Evolutionary conservation across 2,113 vertebrate genomes (phyloP), one percentile per base, ranked within the genome.

Genomic region (Procapra przewalskii): DNA sequence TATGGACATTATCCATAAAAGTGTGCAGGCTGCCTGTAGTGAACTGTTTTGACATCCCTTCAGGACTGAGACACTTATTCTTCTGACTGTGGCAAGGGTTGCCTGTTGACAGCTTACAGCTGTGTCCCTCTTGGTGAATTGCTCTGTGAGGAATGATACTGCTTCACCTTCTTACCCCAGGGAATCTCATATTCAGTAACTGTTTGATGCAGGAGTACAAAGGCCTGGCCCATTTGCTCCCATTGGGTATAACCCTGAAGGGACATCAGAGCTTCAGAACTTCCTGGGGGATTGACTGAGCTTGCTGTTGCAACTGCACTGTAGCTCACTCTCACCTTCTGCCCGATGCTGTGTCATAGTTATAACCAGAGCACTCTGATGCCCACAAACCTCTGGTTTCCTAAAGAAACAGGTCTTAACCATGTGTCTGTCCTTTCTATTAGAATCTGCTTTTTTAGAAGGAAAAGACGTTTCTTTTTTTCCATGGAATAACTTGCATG

Each of bases 201-300:
- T 94, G 43, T 92, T 96, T 96, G 92, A 95, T 90, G 67, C 16
- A 90, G 36, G 17, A 81, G 48, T 91, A 62, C 84, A 96, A 95
- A 96, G 90, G 19, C 57, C 88, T 59, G 21, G 29, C 23, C 59
- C 60, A 27, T 71, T 95, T 94, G 71, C 33, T 87, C 50, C 79
- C 55, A 8, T 8, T 43, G 92, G 88, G 25, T 14, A 45, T 77
- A 62, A 80, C 80, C 88, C 86, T 84, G 33, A 21, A 87, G 91
- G 86, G 82, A 43, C 77, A 45, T 48, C 17, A 4, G 79, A 40
- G 79, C 64, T 64, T 87, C 55, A 92, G 57, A 91, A 43, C 90
- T 90, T 90, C 45, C 71, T 36, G 40, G 29, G 33, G 54, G 52
- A 90, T 4, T 92, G 40, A 43, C 7, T 48, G 59, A 59, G 60